Percentiles rank a stretch among this genome's conserved stretches.
These are phyloP conservation scores for Melanotus villosus DNA, from an alignment of 2,888 invertebrate species.

Conservation along the genomic window DNA sequence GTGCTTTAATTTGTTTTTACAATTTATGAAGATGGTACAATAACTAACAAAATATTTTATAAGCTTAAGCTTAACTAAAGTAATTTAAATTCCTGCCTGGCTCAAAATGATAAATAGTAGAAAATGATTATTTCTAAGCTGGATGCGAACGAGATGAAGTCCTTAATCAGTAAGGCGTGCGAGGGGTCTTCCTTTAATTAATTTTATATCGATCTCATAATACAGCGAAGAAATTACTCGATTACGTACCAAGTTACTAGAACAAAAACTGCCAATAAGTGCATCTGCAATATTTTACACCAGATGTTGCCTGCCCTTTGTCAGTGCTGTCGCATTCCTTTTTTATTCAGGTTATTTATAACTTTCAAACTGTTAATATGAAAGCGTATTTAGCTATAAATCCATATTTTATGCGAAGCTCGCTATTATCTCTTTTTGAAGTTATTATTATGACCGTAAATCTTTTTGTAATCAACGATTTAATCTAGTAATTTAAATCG, in stretches of 20 bases:
- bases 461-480: too few relatives aligned
- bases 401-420: background rate
- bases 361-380: background rate
- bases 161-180: background rate
- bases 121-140: constrained; percentile 1
- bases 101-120: constrained; percentile 1
- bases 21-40: too few relatives aligned
- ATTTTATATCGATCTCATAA: constrained; percentile 18
- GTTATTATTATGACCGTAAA: too few relatives aligned
- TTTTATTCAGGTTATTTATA: constrained; percentile 12
- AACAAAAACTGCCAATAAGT: constrained; percentile 9
- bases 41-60: too few relatives aligned
- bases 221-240: background rate
- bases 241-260: background rate
- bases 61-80: too few relatives aligned
- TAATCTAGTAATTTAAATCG: too few relatives aligned
- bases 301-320: constrained; percentile 18
- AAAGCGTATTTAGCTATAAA: background rate
- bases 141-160: background rate
- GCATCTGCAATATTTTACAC: constrained; percentile 18
- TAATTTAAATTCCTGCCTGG: background rate
- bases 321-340: background rate
- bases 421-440: too few relatives aligned
- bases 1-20: too few relatives aligned
- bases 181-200: background rate